These are phyloP conservation scores for Gobiocypris rarus DNA, from an alignment of 2,113 vertebrate species.

Conservation along the genomic window DNA sequence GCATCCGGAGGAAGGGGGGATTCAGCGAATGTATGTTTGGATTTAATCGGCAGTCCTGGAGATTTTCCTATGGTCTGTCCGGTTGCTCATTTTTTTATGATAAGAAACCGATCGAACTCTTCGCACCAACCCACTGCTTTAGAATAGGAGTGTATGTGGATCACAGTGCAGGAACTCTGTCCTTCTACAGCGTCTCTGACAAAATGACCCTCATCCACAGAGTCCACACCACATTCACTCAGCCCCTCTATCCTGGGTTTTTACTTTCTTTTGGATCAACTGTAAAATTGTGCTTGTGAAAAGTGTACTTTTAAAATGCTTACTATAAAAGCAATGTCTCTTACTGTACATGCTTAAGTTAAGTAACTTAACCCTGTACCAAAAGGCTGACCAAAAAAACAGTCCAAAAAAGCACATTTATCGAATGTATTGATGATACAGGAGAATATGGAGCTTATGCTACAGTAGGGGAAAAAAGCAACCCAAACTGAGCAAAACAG, in stretches of 20 bases:
- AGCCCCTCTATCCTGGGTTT: not conserved
- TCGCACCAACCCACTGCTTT: not conserved
- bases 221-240: not conserved
- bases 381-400: no score
- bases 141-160: constrained; percentile 15
- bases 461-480: no score
- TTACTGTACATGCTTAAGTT: not conserved
- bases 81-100: not conserved
- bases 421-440: no score
- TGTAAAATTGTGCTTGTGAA: not conserved
- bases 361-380: no score
- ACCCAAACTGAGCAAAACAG: no score
- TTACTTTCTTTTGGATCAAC: not conserved
- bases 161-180: not conserved
- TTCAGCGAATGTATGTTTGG: not conserved
- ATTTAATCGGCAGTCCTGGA: not conserved
- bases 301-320: not conserved
- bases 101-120: not conserved
- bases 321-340: not conserved
- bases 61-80: not conserved
- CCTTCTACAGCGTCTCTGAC: not conserved
- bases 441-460: no score
- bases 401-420: no score
- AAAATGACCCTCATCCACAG: not conserved
- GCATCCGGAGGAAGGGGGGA: not conserved